These are phyloP conservation scores for Nowickia ferox DNA, from an alignment of 2,888 invertebrate genomes.

Conservation along the genomic window DNA sequence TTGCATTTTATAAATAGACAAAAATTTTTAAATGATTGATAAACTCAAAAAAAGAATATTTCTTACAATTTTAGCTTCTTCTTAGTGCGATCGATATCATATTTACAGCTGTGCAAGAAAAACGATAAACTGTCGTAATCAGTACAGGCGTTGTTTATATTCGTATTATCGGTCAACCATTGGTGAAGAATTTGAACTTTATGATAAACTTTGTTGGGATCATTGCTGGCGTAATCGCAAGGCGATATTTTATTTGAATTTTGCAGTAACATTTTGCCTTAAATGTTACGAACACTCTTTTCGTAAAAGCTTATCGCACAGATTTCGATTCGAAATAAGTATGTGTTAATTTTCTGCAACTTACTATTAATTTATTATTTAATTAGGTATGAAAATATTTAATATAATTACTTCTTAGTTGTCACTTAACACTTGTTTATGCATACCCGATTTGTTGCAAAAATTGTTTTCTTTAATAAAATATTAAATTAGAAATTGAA, in stretches of 20 bases:
- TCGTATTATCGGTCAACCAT: constrained; percentile 83
- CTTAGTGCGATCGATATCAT: constrained; percentile 85
- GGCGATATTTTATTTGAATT: constrained; percentile 60
- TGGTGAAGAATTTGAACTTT: constrained; percentile 79
- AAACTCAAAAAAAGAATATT: constrained; percentile 7
- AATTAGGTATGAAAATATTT: background rate
- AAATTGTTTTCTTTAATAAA: constrained; percentile 8
- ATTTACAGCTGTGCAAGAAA: constrained; percentile 87
- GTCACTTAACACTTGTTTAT: background rate
- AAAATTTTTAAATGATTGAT: constrained; percentile 31
- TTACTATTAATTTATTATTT: background rate
- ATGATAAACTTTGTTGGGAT: constrained; percentile 73
- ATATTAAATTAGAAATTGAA: background rate
- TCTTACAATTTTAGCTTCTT: constrained; percentile 84
- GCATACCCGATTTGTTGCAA: constrained; percentile 4
- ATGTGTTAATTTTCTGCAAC: background rate
- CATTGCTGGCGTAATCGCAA: constrained; percentile 60
- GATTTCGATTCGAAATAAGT: background rate
- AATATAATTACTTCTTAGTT: background rate
- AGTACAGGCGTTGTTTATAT: constrained; percentile 82
- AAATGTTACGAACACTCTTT: constrained; percentile 5
- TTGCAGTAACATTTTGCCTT: constrained; percentile 52
- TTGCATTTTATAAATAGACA: background rate
- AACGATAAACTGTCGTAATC: constrained; percentile 84
- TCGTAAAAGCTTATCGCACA: background rate